Evolutionary conservation across 1,140 invertebrate species (phyloP).

Genomic region (Laodelphax striatellus): DNA sequence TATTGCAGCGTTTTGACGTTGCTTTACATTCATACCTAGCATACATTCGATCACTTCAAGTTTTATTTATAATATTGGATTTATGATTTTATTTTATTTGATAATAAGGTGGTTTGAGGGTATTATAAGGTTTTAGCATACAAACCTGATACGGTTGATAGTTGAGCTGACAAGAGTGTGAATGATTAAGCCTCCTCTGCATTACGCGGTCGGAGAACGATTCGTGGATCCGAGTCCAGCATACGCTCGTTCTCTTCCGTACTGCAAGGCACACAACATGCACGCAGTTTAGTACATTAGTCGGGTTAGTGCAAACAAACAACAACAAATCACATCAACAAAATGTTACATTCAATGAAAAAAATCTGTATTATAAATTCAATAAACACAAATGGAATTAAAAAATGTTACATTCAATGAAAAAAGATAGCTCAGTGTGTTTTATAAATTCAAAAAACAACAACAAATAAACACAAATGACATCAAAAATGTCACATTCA

Average conservation of each 20-base stretch:
- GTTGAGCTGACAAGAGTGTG: background rate
- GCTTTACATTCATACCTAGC: too few relatives aligned
- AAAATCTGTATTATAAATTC: background rate
- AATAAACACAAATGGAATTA: too few relatives aligned
- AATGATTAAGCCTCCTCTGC: constrained; percentile 35
- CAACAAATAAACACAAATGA: too few relatives aligned
- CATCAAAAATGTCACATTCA: too few relatives aligned
- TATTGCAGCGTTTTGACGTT: too few relatives aligned
- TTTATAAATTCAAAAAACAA: too few relatives aligned
- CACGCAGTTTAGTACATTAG: background rate
- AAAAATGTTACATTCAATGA: too few relatives aligned
- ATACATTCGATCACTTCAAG: too few relatives aligned
- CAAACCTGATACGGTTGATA: background rate
- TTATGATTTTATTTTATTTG: too few relatives aligned
- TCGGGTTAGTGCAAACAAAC: constrained; percentile 6
- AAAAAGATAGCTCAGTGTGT: too few relatives aligned
- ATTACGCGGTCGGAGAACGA: constrained; percentile 43
- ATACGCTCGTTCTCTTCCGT: constrained; percentile 54
- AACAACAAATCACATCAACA: background rate
- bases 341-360: background rate
- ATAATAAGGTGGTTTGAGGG: too few relatives aligned
- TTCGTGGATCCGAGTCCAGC: constrained; percentile 49
- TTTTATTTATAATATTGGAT: too few relatives aligned
- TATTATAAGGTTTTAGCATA: background rate
- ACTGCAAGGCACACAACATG: constrained; percentile 32